phyloP scores from a whole-genome alignment of 2,888 invertebrate species.

The Esperia sulphurella region DNA sequence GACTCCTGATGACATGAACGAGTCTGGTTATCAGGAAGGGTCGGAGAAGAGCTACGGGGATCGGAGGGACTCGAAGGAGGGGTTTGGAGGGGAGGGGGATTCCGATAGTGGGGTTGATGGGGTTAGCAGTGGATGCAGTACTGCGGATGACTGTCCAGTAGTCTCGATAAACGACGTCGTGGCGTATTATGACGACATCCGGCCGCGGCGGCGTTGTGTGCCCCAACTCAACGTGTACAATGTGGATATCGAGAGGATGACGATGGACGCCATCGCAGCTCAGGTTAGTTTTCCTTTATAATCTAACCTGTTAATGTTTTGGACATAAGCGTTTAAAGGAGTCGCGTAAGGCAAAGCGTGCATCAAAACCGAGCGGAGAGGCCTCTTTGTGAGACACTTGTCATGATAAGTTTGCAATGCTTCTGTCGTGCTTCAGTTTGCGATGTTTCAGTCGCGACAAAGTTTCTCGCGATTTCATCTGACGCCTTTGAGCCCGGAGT shows the following conservation, averaged over 20 bases:
- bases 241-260: conserved; percentile 67
- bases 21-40: conserved; percentile 69
- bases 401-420: no score
- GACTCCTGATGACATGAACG: conserved; percentile 69
- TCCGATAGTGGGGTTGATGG: conserved; percentile 80
- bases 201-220: conserved; percentile 61
- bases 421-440: no score
- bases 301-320: no score
- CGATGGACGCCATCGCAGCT: conserved; percentile 54
- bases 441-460: no score
- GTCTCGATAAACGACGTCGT: conserved; percentile 75
- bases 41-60: conserved; percentile 70
- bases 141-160: conserved; percentile 78
- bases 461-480: no score
- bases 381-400: no score
- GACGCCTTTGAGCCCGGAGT: no score
- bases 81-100: conserved; percentile 66
- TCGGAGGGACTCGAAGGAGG: conserved; percentile 66
- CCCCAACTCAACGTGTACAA: conserved; percentile 71
- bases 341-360: no score
- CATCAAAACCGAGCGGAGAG: no score
- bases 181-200: conserved; percentile 69
- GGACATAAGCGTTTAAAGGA: no score
- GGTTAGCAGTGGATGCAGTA: conserved; percentile 78
- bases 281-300: conserved; percentile 54